These are phyloP conservation scores for Manis crassicaudata DNA, from an alignment of 2,797 vertebrate genomes.

Conservation along the genomic window DNA sequence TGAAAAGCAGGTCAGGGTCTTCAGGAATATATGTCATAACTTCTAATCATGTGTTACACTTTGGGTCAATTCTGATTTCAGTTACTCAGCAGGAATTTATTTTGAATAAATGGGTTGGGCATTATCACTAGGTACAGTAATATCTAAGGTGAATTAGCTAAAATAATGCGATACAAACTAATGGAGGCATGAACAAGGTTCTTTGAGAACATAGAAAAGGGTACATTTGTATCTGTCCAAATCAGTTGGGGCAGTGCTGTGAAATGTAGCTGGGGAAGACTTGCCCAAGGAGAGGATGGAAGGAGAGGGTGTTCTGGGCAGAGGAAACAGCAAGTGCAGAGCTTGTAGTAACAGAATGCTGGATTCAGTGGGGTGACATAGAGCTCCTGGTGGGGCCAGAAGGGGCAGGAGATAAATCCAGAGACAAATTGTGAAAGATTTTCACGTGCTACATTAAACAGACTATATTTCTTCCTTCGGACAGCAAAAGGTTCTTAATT, in stretches of 20 bases:
- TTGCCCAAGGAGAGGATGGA: neutral
- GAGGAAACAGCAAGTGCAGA: neutral
- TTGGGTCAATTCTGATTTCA: neutral
- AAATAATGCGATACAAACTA: neutral
- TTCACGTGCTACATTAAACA: neutral
- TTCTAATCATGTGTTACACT: slow-evolving; percentile 4
- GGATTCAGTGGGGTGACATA: neutral
- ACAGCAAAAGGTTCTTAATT: neutral
- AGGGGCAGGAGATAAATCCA: neutral
- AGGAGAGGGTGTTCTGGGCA: neutral
- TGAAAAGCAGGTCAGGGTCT: neutral
- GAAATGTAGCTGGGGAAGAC: neutral
- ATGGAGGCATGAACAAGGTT: neutral
- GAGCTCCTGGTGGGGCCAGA: neutral
- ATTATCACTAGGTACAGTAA: neutral
- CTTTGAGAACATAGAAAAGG: neutral
- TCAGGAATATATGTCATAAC: neutral
- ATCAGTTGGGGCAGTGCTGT: neutral
- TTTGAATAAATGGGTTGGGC: neutral
- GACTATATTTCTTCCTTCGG: neutral
- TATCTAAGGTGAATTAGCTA: neutral
- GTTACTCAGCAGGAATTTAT: slow-evolving; percentile 7
- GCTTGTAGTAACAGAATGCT: neutral
- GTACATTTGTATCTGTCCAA: neutral
- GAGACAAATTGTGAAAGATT: neutral